Conservation (phyloP, 2,797 vertebrate species). For the Myotis findleyi region DNA sequence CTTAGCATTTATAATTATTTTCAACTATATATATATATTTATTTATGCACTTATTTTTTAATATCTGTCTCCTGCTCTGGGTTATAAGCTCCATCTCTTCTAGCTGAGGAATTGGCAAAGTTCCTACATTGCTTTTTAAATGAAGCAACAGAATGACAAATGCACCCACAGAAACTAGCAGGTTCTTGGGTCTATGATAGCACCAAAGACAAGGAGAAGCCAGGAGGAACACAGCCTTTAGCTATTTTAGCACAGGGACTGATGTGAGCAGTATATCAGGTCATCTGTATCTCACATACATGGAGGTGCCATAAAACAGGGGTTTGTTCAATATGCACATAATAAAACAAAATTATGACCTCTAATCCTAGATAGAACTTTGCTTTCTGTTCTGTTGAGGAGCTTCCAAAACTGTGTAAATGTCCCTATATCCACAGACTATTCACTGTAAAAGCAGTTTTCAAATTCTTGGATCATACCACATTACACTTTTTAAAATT, state of each 20-base stretch:
- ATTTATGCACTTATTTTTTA: background rate
- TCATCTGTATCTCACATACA: background rate
- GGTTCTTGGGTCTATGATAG: background rate
- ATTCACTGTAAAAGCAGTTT: background rate
- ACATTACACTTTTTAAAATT: background rate
- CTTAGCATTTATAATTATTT: conserved; percentile 25
- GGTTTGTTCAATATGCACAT: background rate
- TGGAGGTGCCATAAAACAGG: background rate
- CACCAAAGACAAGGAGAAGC: background rate
- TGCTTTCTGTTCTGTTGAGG: background rate
- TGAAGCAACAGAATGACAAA: background rate
- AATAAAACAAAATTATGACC: background rate
- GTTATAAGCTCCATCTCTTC: background rate
- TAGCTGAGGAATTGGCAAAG: background rate
- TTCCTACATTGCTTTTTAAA: conserved; percentile 1
- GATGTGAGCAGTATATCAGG: background rate
- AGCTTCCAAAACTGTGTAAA: background rate
- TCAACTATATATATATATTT: background rate
- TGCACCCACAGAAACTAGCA: background rate
- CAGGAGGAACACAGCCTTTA: background rate
- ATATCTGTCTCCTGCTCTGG: background rate
- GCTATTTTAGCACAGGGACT: background rate
- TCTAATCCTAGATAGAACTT: background rate
- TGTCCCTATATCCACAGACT: background rate
- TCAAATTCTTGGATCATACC: background rate